Evolutionary conservation across 1,140 invertebrate species (phyloP), one percentile per base, ranked within the genome.

Genomic region (Nasonia giraulti): DNA sequence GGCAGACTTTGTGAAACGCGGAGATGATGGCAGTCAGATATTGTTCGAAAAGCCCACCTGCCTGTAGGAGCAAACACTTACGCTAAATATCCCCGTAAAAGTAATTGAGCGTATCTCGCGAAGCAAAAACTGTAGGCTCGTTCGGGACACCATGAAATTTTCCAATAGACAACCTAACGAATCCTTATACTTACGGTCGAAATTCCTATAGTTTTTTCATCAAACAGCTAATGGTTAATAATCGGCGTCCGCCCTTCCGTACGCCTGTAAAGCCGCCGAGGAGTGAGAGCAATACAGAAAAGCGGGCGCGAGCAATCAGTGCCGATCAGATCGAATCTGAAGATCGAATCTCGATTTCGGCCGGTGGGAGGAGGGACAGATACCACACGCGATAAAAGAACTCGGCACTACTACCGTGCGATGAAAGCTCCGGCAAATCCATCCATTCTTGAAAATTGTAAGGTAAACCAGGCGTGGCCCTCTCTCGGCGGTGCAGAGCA

Each of bases 401-500:
- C 23, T 23, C 55, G 20, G 14, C 27, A 37, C n/a, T n/a, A 27
- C 44, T 11, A 31, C 8, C 11, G 76, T 7, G 23, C 11, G 33
- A 80, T 69, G 66, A 80, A 69, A 69, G 33, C 68, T 31, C 23
- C 27, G 40, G 68, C 37, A 44, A 68, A 83, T 82, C 73, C 73
- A 55, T 75, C 71, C 50, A 37, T 82, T 82, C 47, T 76, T 31
- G 33, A 37, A 66, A 71, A 66, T 23, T 7, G 68, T 23, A 31
- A 73, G 71, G 69, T 82, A 82, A 82, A 62, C 80, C 62, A 40
- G 68, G 37, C 33, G 33, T 23, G 8, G 33, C 55, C 55, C 33
- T 12, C 33, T 12, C 17, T 44, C 37, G 37, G 37, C 37, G 0
- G 7, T 0, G 17, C 3, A 62, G 4, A 62, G 55, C 4, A 62